Evolutionary conservation across 2,888 invertebrate species (phyloP).

Genomic region (Plebejus anna): DNA sequence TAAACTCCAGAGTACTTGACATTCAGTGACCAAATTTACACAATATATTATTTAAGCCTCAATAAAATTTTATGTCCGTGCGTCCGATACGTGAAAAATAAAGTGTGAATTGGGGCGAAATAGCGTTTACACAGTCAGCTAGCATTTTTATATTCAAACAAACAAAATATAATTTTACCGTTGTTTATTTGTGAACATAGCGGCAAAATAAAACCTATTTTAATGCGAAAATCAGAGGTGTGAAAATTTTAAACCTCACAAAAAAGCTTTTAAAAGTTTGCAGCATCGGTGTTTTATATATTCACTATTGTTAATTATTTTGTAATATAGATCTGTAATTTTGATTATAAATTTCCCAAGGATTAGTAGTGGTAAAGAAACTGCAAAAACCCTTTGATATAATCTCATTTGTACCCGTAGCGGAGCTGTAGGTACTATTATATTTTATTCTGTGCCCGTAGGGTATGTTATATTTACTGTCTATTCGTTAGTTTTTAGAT

Average conservation of each 20-base stretch:
- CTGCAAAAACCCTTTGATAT: too few relatives aligned
- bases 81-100: constrained; percentile 25
- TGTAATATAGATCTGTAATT: too few relatives aligned
- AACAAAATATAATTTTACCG: constrained; percentile 9
- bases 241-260: not conserved
- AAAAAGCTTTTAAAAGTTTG: not conserved
- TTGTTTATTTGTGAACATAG: not conserved
- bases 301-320: too few relatives aligned
- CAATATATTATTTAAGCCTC: constrained; percentile 27
- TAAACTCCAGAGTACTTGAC: constrained; percentile 17
- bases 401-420: too few relatives aligned
- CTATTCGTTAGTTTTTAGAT: too few relatives aligned
- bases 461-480: too few relatives aligned
- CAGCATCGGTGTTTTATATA: too few relatives aligned
- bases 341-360: too few relatives aligned
- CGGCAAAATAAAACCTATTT: constrained; percentile 31
- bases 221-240: not conserved
- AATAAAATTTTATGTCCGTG: constrained; percentile 23
- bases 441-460: too few relatives aligned
- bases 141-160: constrained; percentile 18
- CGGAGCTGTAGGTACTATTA: too few relatives aligned
- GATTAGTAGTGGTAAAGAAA: too few relatives aligned
- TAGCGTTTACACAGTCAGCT: constrained; percentile 10
- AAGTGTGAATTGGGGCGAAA: not conserved
- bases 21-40: constrained; percentile 27